Base-by-base conservation (phyloP, 2,797 vertebrate genomes). In the Anniella stebbinsi region DNA sequence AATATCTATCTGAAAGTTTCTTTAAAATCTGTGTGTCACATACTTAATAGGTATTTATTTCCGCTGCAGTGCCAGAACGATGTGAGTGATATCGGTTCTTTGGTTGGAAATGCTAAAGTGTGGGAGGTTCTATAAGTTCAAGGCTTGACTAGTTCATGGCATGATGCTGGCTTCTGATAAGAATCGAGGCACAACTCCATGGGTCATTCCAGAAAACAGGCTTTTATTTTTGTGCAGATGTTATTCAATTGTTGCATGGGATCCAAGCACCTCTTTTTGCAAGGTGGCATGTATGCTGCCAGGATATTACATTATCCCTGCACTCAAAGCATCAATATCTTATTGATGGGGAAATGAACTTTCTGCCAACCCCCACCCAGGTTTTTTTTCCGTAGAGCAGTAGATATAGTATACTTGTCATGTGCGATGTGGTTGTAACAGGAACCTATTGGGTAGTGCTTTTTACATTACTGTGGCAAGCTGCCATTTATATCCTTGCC, bases 71-170 rank as follows among this genome's bases (percentile, higher is more conserved):
- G 90, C 89, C 73, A 51, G 88, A 91, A 90, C 38, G 41, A 81
- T 94, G 87, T 92, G 85, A 91, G 81, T 94, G 88, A 91, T 70
- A 90, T 4, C 38, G 91, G 80, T 81, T 84, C 88, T 91, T 91
- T 91, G 86, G 84, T 45, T 80, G 77, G 89, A 51, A 90, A 54
- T 92, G 54, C 77, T 92, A 87, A 54, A 84, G 80, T 85, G 85
- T 89, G 57, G 48, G 78, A 95, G 77, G 72, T 86, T 23, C 87
- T 89, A 70, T 87, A 83, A 85, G 76, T 87, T 23, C 78, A 1
- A 38, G n/a, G 17, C 82, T 76, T 88, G 84, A 85, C 38, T 86
- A 23, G 15, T 60, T 8, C 89, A 5, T 51, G 51, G 7, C 51
- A 30, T n/a, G 0, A 76, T 91, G 23, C 87, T 77, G 80, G 5